Evolutionary conservation across 2,888 invertebrate genomes (phyloP).

Genomic region (Hydriomena furcata): DNA sequence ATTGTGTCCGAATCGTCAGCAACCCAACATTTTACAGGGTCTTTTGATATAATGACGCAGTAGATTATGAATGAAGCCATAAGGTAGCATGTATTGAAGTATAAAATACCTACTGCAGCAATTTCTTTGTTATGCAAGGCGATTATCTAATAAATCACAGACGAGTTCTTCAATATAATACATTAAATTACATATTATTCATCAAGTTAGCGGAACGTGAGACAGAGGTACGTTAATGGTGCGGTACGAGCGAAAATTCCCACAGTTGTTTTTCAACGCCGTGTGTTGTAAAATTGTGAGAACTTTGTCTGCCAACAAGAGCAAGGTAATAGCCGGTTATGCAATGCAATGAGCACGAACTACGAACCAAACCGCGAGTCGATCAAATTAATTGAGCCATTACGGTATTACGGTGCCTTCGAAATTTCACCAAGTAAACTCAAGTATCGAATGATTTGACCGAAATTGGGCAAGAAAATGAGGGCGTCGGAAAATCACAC

Average conservation of each 20-base stretch:
- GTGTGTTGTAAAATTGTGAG: constrained; percentile 63
- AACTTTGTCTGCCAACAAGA: constrained; percentile 61
- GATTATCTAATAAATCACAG: constrained; percentile 20
- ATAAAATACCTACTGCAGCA: background rate
- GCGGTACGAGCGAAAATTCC: constrained; percentile 48
- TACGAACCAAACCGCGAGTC: constrained; percentile 48
- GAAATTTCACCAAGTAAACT: constrained; percentile 44
- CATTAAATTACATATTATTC: constrained; percentile 25
- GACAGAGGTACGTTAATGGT: constrained; percentile 27
- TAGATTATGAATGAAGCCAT: no score
- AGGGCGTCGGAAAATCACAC: constrained; percentile 33
- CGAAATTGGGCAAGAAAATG: constrained; percentile 43
- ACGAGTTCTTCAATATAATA: constrained; percentile 19
- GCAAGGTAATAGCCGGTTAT: constrained; percentile 67
- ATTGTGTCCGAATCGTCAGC: no score
- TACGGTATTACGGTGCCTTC: constrained; percentile 52
- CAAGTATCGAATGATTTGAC: constrained; percentile 28
- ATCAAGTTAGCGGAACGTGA: constrained; percentile 32
- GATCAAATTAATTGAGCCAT: constrained; percentile 65
- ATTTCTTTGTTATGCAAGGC: constrained; percentile 15
- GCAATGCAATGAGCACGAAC: constrained; percentile 59
- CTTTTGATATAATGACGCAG: no score
- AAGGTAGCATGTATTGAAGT: constrained; percentile 1
- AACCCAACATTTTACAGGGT: no score
- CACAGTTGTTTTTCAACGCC: constrained; percentile 64